Percentiles rank a stretch among this genome's conserved stretches.
Evolutionary conservation across 37 sponge, comb jelly and placozoan genomes (phyloP).

Genomic region (Dysidea cf. avara): DNA sequence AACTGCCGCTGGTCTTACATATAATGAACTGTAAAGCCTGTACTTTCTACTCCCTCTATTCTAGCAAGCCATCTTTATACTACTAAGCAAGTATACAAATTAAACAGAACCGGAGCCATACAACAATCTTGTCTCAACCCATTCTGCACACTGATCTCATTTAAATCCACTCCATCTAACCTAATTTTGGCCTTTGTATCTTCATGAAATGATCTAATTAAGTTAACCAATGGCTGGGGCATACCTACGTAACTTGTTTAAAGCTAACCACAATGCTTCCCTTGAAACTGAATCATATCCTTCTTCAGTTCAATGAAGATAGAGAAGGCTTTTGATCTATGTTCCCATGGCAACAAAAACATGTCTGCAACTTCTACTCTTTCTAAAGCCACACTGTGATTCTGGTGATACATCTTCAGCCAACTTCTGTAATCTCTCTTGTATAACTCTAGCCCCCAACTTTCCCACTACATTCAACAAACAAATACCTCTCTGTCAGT

Average conservation of each 20-base stretch:
- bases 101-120: no score
- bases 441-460: no score
- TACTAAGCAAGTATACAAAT: no score
- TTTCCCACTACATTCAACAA: no score
- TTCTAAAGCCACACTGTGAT: not conserved
- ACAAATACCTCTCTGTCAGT: conserved; percentile 9
- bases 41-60: not conserved
- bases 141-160: no score
- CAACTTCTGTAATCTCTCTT: no score
- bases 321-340: no score
- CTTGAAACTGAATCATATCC: conserved; percentile 13
- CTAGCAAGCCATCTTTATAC: conserved; percentile 14
- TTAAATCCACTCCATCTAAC: not conserved
- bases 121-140: no score
- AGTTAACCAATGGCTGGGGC: conserved; percentile 6
- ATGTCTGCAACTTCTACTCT: no score
- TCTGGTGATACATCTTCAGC: not conserved
- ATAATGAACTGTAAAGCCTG: conserved; percentile 10
- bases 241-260: conserved; percentile 17
- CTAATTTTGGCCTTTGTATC: conserved; percentile 15
- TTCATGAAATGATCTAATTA: no score
- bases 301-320: conserved; percentile 13
- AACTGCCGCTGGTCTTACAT: conserved; percentile 17
- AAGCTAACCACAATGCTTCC: not conserved
- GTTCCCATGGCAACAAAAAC: no score